phyloP scores from a whole-genome alignment of 2,113 vertebrate genomes.

The Stegostoma tigrinum region DNA sequence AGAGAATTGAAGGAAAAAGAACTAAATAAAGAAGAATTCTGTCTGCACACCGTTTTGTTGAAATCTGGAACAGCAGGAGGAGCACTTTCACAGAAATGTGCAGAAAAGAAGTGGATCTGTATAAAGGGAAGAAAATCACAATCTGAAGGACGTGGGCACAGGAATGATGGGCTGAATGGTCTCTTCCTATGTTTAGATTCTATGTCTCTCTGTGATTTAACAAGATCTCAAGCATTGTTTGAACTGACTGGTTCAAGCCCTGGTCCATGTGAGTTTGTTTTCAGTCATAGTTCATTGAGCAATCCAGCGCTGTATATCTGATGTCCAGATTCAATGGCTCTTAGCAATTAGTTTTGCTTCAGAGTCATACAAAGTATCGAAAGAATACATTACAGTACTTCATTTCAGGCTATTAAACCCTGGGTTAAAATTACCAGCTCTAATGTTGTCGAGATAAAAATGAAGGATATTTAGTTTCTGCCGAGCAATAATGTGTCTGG shows the following conservation, averaged over 20 bases:
- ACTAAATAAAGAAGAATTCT: not conserved
- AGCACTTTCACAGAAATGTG: not conserved
- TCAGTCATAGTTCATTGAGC: not conserved
- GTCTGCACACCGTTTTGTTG: not conserved
- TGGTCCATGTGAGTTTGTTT: not conserved
- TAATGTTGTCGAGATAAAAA: not conserved
- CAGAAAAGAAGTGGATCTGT: not conserved
- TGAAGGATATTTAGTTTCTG: not conserved
- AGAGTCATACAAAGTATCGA: not conserved
- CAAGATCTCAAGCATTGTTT: not conserved
- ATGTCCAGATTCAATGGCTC: not conserved
- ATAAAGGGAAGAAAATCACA: not conserved
- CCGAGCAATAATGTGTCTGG: not conserved
- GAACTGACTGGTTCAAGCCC: not conserved
- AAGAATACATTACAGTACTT: not conserved
- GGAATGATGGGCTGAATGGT: not conserved
- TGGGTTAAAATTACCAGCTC: not conserved
- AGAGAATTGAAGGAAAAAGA: not conserved
- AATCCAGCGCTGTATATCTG: not conserved
- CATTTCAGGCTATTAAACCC: not conserved
- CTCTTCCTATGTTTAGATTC: not conserved
- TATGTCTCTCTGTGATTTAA: not conserved
- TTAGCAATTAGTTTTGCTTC: not conserved
- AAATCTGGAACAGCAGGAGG: not conserved
- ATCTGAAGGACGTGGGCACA: not conserved